Evolutionary conservation across 2,113 vertebrate species (phyloP).

Genomic region (Suncus etruscus): DNA sequence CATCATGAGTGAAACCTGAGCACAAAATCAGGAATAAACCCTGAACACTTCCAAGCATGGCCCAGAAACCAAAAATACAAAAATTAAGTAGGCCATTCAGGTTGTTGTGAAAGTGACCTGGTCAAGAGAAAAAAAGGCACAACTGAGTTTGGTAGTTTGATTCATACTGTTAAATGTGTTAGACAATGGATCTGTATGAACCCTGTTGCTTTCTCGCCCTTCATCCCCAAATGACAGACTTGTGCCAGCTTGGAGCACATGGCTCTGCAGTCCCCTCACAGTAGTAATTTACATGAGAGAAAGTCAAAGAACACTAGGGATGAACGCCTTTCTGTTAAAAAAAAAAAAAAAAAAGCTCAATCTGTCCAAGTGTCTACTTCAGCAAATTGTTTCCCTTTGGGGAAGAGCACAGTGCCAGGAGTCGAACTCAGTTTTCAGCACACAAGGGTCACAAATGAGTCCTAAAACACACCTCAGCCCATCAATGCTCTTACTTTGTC

Average conservation of each 20-base stretch:
- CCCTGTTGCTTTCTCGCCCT: neutral
- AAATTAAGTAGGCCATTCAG: neutral
- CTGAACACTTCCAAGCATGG: no score
- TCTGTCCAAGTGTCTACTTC: conserved; percentile 34
- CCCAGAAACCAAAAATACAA: no score
- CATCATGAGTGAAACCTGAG: no score
- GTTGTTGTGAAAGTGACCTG: neutral
- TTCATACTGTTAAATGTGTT: neutral
- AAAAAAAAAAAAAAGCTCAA: neutral
- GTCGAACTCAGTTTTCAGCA: no score
- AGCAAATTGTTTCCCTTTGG: conserved; percentile 3
- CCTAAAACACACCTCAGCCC: no score
- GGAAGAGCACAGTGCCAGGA: no score
- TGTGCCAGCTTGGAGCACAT: neutral
- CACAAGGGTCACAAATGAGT: no score
- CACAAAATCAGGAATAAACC: no score
- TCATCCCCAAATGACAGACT: neutral
- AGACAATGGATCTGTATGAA: neutral
- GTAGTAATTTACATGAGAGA: neutral
- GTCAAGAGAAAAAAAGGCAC: neutral
- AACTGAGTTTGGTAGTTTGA: neutral
- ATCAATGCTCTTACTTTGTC: neutral
- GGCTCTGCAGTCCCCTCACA: neutral
- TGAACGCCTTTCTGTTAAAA: neutral
- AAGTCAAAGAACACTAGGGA: conserved; percentile 15